Percentiles rank a stretch among this genome's conserved stretches.
These are phyloP conservation scores for Antitype chi DNA, from an alignment of 2,888 invertebrate genomes.

Conservation along the genomic window DNA sequence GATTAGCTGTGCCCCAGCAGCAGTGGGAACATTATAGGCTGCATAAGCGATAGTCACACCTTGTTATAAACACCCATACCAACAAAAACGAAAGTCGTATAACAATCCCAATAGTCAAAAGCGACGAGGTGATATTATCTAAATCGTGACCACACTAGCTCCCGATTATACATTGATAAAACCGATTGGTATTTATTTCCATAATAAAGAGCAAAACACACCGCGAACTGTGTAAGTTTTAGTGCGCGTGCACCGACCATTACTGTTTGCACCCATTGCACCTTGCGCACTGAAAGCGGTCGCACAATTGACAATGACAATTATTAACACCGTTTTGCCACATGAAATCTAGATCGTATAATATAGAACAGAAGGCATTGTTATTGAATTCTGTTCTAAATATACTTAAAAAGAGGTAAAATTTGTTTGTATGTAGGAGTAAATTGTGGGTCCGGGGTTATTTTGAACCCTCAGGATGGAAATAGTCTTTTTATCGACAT, in stretches of 20 bases:
- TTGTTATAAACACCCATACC: not conserved
- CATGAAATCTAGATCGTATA: constrained; percentile 2
- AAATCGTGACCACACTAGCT: not conserved
- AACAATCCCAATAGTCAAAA: not conserved
- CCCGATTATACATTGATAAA: not conserved
- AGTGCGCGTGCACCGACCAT: constrained; percentile 28
- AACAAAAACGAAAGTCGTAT: not conserved
- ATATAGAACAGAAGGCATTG: not conserved
- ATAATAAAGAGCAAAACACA: constrained; percentile 32
- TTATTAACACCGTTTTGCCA: constrained; percentile 14
- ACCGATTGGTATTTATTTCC: constrained; percentile 24
- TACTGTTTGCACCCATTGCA: constrained; percentile 18
- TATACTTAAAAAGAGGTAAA: not conserved
- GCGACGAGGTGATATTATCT: not conserved
- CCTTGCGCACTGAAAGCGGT: constrained; percentile 18
- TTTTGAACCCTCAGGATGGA: no score
- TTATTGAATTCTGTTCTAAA: not conserved
- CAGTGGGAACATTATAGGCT: no score
- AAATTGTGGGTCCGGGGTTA: no score
- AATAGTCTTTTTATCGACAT: no score
- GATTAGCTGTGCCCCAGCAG: no score
- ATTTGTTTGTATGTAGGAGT: no score
- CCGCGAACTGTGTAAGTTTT: constrained; percentile 2
- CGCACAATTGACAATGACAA: constrained; percentile 32
- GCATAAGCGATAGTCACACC: no score